Percentiles rank a stretch among this genome's conserved stretches.
Conservation (phyloP, 2,113 vertebrate species). For the Numenius arquata region DNA sequence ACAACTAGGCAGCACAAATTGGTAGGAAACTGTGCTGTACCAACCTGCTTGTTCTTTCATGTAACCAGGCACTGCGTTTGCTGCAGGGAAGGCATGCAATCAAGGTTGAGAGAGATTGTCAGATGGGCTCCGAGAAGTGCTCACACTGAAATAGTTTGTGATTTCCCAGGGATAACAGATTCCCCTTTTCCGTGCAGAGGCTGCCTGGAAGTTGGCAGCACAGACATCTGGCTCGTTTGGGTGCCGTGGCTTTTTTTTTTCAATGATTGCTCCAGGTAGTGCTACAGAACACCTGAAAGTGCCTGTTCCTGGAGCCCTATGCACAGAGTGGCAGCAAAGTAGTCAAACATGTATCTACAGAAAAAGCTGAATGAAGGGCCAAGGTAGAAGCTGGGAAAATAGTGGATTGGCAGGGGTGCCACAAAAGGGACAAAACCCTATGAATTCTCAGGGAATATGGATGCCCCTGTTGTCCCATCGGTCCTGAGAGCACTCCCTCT, state of each 20-base stretch:
- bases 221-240: neutral
- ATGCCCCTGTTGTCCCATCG: rapidly evolving
- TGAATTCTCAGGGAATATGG: neutral
- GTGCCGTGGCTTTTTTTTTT: neutral
- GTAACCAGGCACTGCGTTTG: neutral
- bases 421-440: neutral
- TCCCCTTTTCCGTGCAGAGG: neutral
- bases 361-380: neutral
- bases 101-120: neutral
- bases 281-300: neutral
- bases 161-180: neutral
- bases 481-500: rapidly evolving
- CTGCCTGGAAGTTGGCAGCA: neutral
- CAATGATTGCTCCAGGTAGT: neutral
- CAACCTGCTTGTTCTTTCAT: neutral
- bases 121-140: neutral
- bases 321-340: neutral
- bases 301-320: neutral
- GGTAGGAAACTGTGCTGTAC: neutral
- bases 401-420: rapidly evolving
- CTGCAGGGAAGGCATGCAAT: neutral
- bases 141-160: neutral
- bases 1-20: neutral
- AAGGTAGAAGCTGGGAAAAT: neutral
- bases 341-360: neutral